Evolutionary conservation across 2,888 invertebrate genomes (phyloP), one percentile per base, ranked within the genome.

Genomic region (Sialis fuliginosa): DNA sequence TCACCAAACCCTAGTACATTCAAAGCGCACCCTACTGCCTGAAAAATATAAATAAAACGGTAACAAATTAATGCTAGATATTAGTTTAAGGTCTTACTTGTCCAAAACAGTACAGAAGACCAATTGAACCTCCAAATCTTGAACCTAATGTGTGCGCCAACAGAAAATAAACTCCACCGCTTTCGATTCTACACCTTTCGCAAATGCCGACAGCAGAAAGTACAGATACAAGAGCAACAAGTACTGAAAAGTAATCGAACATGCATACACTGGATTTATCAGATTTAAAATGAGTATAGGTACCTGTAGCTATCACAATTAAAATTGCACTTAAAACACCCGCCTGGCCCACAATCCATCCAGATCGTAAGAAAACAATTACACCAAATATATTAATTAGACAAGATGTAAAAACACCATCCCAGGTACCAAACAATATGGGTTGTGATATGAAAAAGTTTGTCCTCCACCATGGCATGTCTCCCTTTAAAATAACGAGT

Each of bases 301-400:
- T 65, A 82, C 83, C 82, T 65, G 88, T 85, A 59, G 81, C 81
- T 57, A 88, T 69, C 51, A 89, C 81, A 56, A 89, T 86, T 53
- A 86, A 65, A 50, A 86, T 74, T 48, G 84, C 87, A 72, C 83
- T 77, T 45, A 86, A 68, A 55, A 87, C 74, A 49, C 89, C 89
- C 51, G 88, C 88, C 66, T 90, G 83, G 39, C 86, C 93, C 45
- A 97, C 95, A 60, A 97, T 90, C 96, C 96, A 97, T 52, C 96
- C 96, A 51, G 93, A 90, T 57, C 96, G 73, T 49, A 97, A 71
- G 66, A 97, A 96, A 50, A 96, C 92, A 63, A 96, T 93, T 1
- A 96, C 95, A 59, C 96, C 95, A 69, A 97, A 92, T 49, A 96
- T 90, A 66, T 96, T 96, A 60, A 96, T 92, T 58, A 97, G 79